Evolutionary conservation across 92 coral and sea anemone genomes (phyloP), one percentile per base, ranked within the genome.

Genomic region (Parazoanthus darwini): DNA sequence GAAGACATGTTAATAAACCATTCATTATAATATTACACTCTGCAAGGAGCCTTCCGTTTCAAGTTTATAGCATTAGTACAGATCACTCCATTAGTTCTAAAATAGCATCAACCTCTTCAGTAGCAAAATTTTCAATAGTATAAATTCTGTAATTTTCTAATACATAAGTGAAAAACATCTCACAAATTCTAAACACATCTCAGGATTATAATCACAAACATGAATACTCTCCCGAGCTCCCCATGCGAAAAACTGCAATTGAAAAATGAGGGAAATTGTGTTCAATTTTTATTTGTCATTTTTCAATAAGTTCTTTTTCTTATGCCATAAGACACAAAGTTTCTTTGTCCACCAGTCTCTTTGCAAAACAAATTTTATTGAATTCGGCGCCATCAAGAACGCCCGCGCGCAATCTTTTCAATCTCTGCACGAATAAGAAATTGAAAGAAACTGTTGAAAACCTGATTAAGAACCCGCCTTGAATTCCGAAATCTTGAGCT

Each of bases 391-490:
- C 42, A 5, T 70, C 37, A 13, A 68, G 29, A 9, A 22, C 44
- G 1, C 18, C 37, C 4, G 42, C 42, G 42, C 58, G 4, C 65
- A 84, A 48, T 44, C n/a, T 71, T 23, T 44, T 48, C 68, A 33
- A 71, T 44, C 87, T 26, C 87, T 39, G 65, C 87, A 48, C 46
- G 87, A 70, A 46, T 29, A 71, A 20, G 51, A 46, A 18, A 71
- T 44, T 72, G 75, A 36, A 33, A 71, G 26, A 68, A 74, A 71
- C 48, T 46, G 59, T 72, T 84, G 79, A 70, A 82, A 70, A 84
- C 67, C 65, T 14, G 18, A 71, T 72, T 72, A 16, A 20, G 20
- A 22, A 6, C 86, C 44, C 58, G 36, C 77, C 42, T 70, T 68
- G 65, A 56, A 26, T 33, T 50, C 59, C 44, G 63, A 48, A 84